phyloP scores from a whole-genome alignment of 2,797 vertebrate species.

The Notoglanidium macrostoma region DNA sequence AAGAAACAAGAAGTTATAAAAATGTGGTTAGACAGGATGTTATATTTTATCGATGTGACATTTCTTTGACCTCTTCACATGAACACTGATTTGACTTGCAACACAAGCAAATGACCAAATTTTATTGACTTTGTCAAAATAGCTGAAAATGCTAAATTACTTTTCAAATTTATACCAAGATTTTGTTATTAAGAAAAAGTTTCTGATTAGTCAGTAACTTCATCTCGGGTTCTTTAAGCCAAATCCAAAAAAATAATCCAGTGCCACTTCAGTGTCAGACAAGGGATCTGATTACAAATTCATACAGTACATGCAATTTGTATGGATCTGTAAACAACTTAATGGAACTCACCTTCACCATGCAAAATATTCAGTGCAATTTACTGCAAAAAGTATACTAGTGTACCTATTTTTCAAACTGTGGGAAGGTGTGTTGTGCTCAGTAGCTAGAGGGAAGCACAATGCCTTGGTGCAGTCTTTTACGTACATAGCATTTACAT shows the following conservation, averaged over 20 bases:
- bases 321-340: background rate
- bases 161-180: too few species aligned
- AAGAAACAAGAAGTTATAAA: constrained; percentile 5
- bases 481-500: background rate
- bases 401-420: background rate
- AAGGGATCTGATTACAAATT: background rate
- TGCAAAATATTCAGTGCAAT: background rate
- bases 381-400: background rate
- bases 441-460: background rate
- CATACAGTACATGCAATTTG: background rate
- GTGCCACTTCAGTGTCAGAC: background rate
- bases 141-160: background rate
- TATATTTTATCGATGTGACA: background rate
- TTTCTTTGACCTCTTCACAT: background rate
- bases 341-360: background rate
- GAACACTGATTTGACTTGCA: background rate
- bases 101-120: background rate
- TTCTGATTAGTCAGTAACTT: background rate
- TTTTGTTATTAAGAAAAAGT: background rate
- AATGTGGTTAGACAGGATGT: background rate
- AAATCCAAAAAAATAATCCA: background rate
- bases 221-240: background rate
- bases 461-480: background rate
- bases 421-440: background rate
- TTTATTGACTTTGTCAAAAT: background rate